Evolutionary conservation across 2,888 invertebrate species (phyloP).

Genomic region (Stenodema calcarata): DNA sequence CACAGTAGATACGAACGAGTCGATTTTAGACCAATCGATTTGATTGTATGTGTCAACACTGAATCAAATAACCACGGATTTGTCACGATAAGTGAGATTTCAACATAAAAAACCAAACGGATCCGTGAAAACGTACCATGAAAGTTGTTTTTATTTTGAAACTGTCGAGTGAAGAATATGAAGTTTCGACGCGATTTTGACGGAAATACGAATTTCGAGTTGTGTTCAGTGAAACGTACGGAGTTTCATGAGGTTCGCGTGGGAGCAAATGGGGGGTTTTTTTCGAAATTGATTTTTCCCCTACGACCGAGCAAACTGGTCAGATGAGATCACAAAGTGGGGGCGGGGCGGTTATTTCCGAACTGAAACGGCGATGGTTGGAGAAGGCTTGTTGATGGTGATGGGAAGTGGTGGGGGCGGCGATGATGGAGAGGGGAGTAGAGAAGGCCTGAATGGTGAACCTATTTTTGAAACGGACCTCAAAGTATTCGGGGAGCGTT

Average conservation of each 20-base stretch:
- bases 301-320: background rate
- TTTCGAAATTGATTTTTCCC: background rate
- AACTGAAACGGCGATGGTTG: constrained; percentile 20
- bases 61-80: too few species aligned
- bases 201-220: too few species aligned
- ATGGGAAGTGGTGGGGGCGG: background rate
- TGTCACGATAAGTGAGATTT: too few species aligned
- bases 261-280: background rate
- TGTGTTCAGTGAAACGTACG: background rate
- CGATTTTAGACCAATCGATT: too few species aligned
- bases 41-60: too few species aligned
- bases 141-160: too few species aligned
- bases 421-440: background rate
- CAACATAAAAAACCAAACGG: too few species aligned
- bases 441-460: constrained; percentile 19
- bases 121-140: too few species aligned
- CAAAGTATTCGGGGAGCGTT: background rate
- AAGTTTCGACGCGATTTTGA: too few species aligned
- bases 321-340: background rate
- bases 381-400: background rate
- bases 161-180: too few species aligned
- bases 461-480: constrained; percentile 31
- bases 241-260: background rate
- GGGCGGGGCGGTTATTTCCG: constrained; percentile 28
- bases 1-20: too few species aligned